phyloP scores from a whole-genome alignment of 2,888 invertebrate species.

The Elmis aenea region DNA sequence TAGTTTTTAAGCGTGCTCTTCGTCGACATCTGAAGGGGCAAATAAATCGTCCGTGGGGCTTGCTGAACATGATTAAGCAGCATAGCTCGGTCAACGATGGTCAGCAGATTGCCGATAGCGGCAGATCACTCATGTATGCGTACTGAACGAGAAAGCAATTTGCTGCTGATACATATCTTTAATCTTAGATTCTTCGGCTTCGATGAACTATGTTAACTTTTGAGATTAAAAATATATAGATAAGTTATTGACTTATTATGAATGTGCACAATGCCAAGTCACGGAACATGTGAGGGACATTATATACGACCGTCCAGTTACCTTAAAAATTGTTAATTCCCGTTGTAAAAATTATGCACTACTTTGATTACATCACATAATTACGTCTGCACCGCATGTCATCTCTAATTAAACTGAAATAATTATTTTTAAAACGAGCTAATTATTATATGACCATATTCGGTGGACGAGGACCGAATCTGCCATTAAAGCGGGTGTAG shows the following conservation, averaged over 20 bases:
- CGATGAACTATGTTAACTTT: slow-evolving; percentile 5
- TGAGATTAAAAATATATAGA: neutral
- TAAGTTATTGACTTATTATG: neutral
- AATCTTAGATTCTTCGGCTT: slow-evolving; percentile 20
- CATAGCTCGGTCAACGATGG: slow-evolving; percentile 16
- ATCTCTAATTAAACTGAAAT: neutral
- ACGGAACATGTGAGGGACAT: too few species aligned
- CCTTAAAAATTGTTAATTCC: neutral
- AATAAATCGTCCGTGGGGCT: slow-evolving; percentile 17
- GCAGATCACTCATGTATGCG: slow-evolving; percentile 32
- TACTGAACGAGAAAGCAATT: slow-evolving; percentile 35
- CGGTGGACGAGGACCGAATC: too few species aligned
- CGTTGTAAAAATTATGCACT: neutral
- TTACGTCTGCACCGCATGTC: neutral
- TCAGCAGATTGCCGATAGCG: slow-evolving; percentile 28
- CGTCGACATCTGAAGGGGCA: slow-evolving; percentile 20
- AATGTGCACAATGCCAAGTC: too few species aligned
- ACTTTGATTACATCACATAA: too few species aligned
- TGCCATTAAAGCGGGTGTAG: too few species aligned
- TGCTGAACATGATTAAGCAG: slow-evolving; percentile 19
- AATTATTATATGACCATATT: too few species aligned
- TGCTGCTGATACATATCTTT: slow-evolving; percentile 36
- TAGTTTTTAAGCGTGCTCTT: too few species aligned
- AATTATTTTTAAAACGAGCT: neutral
- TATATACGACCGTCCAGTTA: neutral